Conservation (phyloP, 2,888 invertebrate species). For the Epinotia ramella region DNA sequence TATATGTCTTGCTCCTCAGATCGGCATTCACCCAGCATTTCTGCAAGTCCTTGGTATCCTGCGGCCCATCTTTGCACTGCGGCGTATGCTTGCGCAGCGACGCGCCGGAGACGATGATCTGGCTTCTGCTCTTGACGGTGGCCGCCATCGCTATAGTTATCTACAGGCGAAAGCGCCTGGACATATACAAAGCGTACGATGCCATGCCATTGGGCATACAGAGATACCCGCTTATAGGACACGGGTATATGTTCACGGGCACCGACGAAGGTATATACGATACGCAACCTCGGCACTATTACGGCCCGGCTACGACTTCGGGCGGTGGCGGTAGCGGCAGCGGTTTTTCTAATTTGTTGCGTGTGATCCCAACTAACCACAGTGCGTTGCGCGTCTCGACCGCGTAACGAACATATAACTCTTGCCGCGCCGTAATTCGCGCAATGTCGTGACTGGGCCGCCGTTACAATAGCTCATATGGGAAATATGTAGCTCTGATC, state of each 20-base stretch:
- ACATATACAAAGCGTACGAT: constrained; percentile 2
- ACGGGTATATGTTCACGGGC: not conserved
- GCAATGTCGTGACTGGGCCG: not conserved
- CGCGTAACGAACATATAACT: too few species aligned
- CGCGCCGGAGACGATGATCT: too few species aligned
- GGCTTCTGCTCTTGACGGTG: not conserved
- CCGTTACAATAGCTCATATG: not conserved
- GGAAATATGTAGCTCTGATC: not conserved
- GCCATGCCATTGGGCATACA: not conserved
- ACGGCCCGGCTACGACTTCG: too few species aligned
- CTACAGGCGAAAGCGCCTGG: not conserved
- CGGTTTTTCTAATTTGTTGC: too few species aligned
- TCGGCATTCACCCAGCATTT: too few species aligned
- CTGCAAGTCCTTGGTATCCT: too few species aligned
- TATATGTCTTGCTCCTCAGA: too few species aligned
- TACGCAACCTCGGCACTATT: not conserved
- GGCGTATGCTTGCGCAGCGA: not conserved
- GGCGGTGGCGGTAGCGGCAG: not conserved
- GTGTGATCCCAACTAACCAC: too few species aligned
- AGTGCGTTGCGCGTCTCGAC: too few species aligned
- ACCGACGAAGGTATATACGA: not conserved
- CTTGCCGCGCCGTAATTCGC: too few species aligned
- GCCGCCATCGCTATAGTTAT: not conserved
- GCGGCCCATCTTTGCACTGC: too few species aligned
- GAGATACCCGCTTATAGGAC: not conserved